These are phyloP conservation scores for Acipenser oxyrinchus DNA, from an alignment of 2,797 vertebrate genomes.

Conservation along the genomic window DNA sequence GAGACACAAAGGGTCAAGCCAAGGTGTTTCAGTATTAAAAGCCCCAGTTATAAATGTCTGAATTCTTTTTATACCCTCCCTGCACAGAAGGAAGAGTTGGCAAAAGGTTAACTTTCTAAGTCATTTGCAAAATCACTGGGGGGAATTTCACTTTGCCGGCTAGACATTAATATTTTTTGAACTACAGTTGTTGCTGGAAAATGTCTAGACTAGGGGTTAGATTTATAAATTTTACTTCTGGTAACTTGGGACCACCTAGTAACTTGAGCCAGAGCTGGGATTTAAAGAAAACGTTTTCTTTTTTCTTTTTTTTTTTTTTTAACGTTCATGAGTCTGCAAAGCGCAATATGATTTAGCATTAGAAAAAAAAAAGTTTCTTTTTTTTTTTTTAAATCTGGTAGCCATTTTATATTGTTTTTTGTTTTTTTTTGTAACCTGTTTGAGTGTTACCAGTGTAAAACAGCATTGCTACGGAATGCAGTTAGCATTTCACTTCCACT, in stretches of 20 bases:
- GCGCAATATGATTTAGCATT: conserved; percentile 64
- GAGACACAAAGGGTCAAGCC: conserved; percentile 77
- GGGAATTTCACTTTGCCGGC: conserved; percentile 71
- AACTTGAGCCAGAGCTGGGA: conserved; percentile 75
- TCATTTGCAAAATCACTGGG: conserved; percentile 68
- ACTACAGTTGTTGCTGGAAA: conserved; percentile 76
- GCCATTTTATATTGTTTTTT: no score
- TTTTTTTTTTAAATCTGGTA: not conserved
- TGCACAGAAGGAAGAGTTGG: conserved; percentile 65
- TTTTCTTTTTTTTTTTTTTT: conserved; percentile 47
- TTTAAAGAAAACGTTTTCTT: conserved; percentile 71
- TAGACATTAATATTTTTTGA: conserved; percentile 79
- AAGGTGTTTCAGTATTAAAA: conserved; percentile 71
- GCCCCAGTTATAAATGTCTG: conserved; percentile 61
- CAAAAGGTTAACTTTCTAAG: conserved; percentile 73
- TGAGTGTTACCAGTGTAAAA: no score
- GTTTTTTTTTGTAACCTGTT: no score
- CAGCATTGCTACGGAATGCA: no score
- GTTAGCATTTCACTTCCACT: no score
- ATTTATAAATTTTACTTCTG: conserved; percentile 89
- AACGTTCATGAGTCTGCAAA: conserved; percentile 64
- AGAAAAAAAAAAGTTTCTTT: conserved; percentile 35
- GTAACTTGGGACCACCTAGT: conserved; percentile 84
- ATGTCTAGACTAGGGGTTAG: conserved; percentile 83
- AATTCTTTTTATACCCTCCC: conserved; percentile 69